Evolutionary conservation across 2,797 vertebrate species (phyloP), one percentile per base, ranked within the genome.

Genomic region (Harpagifer antarcticus): DNA sequence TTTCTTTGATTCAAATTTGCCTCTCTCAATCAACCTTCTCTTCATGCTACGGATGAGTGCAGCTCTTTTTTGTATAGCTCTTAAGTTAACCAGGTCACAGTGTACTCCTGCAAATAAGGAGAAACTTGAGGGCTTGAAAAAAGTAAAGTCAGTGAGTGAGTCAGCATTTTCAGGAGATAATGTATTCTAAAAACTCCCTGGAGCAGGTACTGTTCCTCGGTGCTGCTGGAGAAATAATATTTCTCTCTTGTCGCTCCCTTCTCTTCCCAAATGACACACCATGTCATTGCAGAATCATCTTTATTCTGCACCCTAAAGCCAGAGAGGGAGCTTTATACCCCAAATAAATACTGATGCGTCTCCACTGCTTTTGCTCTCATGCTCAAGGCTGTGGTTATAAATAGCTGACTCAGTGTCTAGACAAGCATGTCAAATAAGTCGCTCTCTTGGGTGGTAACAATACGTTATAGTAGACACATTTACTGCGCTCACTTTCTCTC

Each of bases 101-200:
- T 81, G 75, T 83, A 57, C 73, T 68, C 43, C 43, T 63, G 72
- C 74, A 73, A 54, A 61, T 49, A 27, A 58, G 7, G n/a, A 80
- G 50, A 71, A 79, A 61, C 71, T 61, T 75, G 8, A 1, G 20
- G 60, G 57, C 55, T 62, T 50, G 3, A 49, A 67, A 65, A 45
- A 33, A 20, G 23, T 59, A 10, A 78, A 74, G 68, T 83, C 67
- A 53, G 73, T 9, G 43, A 84, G 80, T 85, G 76, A 87, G 68
- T 89, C 91, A 84, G 88, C 86, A 45, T 63, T 88, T 84, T 66
- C n/a, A 50, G 67, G 43, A 68, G 57, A 85, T 83, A 70, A 85
- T 91, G 47, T 73, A 81, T 87, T 88, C 79, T 58, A 58, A 67
- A 82, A 82, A 56, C 60, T 69, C 72, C 56, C 63, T 0, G 33